Conservation (phyloP, 2,113 vertebrate species). For the Gnathonemus longibarbis region DNA sequence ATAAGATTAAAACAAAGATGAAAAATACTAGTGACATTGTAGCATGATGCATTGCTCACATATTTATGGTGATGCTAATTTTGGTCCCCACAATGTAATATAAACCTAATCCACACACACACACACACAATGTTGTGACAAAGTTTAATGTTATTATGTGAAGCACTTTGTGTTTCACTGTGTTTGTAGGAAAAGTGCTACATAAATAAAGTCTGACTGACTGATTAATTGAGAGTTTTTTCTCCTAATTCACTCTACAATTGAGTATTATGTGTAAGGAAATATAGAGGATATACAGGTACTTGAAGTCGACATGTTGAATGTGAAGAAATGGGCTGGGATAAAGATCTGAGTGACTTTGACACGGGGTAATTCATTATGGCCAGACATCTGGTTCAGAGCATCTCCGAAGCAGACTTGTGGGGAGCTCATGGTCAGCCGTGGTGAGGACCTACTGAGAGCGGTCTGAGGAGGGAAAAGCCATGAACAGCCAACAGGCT, state of each 20-base stretch:
- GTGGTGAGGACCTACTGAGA: neutral
- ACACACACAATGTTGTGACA: no score
- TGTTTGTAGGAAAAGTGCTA: no score
- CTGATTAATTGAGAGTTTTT: no score
- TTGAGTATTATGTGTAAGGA: no score
- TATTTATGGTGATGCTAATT: no score
- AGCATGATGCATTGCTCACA: no score
- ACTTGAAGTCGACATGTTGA: neutral
- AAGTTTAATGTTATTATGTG: no score
- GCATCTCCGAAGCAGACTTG: neutral
- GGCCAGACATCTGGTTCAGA: neutral
- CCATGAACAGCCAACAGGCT: neutral
- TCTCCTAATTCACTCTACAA: no score
- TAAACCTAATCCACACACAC: no score
- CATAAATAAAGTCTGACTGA: no score
- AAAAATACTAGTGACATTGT: neutral
- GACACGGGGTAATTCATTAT: neutral
- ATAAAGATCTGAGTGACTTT: neutral
- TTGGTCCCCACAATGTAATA: no score
- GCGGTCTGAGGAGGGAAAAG: neutral
- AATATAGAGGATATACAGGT: neutral
- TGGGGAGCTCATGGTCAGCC: neutral
- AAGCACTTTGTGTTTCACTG: no score
- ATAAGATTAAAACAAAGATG: neutral
- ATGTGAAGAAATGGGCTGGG: neutral